Evolutionary conservation across 2,888 invertebrate genomes (phyloP), one percentile per base, ranked within the genome.

Genomic region (Entomobrya proxima): DNA sequence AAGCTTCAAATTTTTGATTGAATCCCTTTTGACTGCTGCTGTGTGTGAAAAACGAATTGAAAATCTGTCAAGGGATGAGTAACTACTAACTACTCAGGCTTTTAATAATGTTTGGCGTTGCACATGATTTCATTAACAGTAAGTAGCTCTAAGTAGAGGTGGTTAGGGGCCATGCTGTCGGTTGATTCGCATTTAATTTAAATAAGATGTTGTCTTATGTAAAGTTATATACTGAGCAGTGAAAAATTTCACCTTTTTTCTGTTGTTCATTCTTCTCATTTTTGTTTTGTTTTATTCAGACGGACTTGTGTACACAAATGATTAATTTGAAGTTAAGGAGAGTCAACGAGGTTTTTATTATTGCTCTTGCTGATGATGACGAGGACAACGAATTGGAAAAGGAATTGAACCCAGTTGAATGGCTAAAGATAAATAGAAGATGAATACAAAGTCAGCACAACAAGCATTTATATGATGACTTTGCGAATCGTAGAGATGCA

Each of bases 31-130:
- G n/a, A n/a, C n/a, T n/a, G n/a, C 6, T 50, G n/a, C 32, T 2
- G 21, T 67, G 67, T 24, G 24, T 24, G 67, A 67, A 67, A 67
- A 67, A 21, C 32, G 50, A 74, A 50, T 74, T 74, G 50, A 74
- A 74, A 74, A 74, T 27, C 74, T 74, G 50, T 74, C 74, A 74
- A 74, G n/a, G 2, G 11, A 74, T 21, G 30, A 47, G 35, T 64
- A 35, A 2, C 24, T 24, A 27, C n/a, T n/a, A n/a, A n/a, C n/a
- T n/a, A n/a, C n/a, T n/a, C n/a, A n/a, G n/a, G n/a, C n/a, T n/a
- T n/a, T n/a, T n/a, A n/a, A n/a, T 64, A 7, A 44, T 69, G 69
- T 15, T 44, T 69, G 27, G 44, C 24, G 69, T 69, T 69, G 69
- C 69, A 69, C 15, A 30, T 69, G 40, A 69, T 69, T 40, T 30